Base-by-base conservation (phyloP, 2,797 vertebrate species). In the Vireo griseus region DNA sequence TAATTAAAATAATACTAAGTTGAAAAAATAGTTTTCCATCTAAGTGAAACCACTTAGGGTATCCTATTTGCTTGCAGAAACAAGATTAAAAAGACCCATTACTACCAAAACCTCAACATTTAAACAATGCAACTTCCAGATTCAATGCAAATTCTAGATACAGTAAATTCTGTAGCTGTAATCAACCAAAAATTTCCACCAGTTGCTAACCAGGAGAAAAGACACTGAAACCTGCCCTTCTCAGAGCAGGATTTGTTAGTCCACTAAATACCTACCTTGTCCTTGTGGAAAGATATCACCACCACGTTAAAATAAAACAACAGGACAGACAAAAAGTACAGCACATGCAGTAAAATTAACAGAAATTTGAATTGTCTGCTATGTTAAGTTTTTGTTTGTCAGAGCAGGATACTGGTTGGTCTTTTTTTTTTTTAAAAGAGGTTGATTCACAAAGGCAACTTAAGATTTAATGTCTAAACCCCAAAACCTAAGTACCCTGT, bases 341-440 rank as follows among this genome's bases (percentile, higher is more conserved):
- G 37, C 26, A 44, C 0, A 0, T 16, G 42, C 31, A 81, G 13
- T 18, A 25, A 66, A 47, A 40, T 4, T 54, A 16, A 52, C 5
- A 72, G 50, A 65, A 28, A 52, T 44, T 50, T 35, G 19, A 75
- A 44, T 0, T 18, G 26, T 89, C 76, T n/a, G 20, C 37, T 14
- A 15, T 7, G 33, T 35, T 48, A 55, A 55, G 35, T 10, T 88
- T 86, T 45, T 11, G 7, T 55, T 58, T 52, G 16, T 42, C 54
- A 65, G 17, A 68, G 16, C 5, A 63, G 28, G 13, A 39, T 42
- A 58, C 7, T 54, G 29, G 6, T 17, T 73, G 29, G 9, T 40
- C 3, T 22, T 5, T 20, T 26, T 9, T n/a, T 10, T 12, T 37
- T 59, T 55, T 24, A 29, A 45, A 8, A 57, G 61, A 44, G 10